These are phyloP conservation scores for Aphelenchoides avenae DNA, from an alignment of 1,140 invertebrate species.

Conservation along the genomic window DNA sequence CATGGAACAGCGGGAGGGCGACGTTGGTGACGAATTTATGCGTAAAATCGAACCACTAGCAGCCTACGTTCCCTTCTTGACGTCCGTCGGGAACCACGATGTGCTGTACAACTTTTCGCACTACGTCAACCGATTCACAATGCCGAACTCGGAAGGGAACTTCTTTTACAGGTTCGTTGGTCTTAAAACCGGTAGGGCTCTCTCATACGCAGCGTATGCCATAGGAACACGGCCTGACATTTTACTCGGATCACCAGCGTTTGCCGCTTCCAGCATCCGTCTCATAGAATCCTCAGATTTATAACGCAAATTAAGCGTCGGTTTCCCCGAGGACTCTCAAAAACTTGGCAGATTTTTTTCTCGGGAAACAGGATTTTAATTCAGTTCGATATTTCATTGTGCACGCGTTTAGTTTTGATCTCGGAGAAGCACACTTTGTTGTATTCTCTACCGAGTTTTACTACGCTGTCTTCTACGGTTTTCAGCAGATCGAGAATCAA, in stretches of 20 bases:
- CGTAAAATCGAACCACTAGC: constrained; percentile 77
- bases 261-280: too few species aligned
- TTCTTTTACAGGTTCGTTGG: constrained; percentile 40
- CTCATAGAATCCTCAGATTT: too few species aligned
- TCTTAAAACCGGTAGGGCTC: too few species aligned
- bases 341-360: too few species aligned
- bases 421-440: constrained; percentile 85
- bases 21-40: constrained; percentile 82
- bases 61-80: constrained; percentile 83
- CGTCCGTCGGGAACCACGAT: constrained; percentile 83
- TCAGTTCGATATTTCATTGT: background rate
- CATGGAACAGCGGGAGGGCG: constrained; percentile 68
- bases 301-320: too few species aligned
- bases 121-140: constrained; percentile 40
- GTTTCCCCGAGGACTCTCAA: too few species aligned
- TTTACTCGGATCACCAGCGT: too few species aligned
- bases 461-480: constrained; percentile 75
- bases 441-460: constrained; percentile 90
- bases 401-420: constrained; percentile 61
- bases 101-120: constrained; percentile 59
- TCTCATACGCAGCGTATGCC: too few species aligned
- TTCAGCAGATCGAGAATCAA: constrained; percentile 76
- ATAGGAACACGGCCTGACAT: too few species aligned
- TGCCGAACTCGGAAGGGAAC: constrained; percentile 40
- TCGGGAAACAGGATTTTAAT: too few species aligned